phyloP scores from a whole-genome alignment of 2,113 vertebrate genomes.

The Phrynosoma platyrhinos region DNA sequence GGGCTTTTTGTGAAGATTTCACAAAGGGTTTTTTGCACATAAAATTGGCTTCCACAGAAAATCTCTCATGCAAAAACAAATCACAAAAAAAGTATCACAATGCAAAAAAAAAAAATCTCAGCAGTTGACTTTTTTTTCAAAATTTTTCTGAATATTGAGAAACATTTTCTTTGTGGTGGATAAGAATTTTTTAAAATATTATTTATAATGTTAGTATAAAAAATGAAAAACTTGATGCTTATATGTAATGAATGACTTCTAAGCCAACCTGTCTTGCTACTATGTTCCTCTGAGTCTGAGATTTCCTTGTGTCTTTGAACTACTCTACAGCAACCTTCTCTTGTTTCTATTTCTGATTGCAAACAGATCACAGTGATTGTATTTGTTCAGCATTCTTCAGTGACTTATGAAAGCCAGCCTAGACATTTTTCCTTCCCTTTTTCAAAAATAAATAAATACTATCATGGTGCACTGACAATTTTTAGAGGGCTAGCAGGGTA shows the following conservation, averaged over 20 bases:
- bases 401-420: not conserved
- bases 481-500: not conserved
- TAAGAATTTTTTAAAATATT: too few relatives aligned
- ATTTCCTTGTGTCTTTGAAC: not conserved
- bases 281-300: not conserved
- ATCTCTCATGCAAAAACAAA: too few relatives aligned
- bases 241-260: not conserved
- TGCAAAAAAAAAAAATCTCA: not conserved
- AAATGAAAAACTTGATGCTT: not conserved
- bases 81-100: not conserved
- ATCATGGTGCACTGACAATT: not conserved
- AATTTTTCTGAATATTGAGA: not conserved
- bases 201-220: too few relatives aligned
- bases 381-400: slow-evolving; percentile 22
- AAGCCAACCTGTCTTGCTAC: too few relatives aligned
- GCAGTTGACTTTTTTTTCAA: too few relatives aligned
- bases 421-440: not conserved
- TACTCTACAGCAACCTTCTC: not conserved
- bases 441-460: not conserved
- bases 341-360: not conserved
- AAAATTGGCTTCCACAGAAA: too few relatives aligned
- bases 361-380: not conserved
- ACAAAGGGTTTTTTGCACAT: too few relatives aligned
- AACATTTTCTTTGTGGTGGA: not conserved
- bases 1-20: too few relatives aligned